phyloP scores from a whole-genome alignment of 92 coral and sea anemone genomes.

The Isaurus tuberculatus region DNA sequence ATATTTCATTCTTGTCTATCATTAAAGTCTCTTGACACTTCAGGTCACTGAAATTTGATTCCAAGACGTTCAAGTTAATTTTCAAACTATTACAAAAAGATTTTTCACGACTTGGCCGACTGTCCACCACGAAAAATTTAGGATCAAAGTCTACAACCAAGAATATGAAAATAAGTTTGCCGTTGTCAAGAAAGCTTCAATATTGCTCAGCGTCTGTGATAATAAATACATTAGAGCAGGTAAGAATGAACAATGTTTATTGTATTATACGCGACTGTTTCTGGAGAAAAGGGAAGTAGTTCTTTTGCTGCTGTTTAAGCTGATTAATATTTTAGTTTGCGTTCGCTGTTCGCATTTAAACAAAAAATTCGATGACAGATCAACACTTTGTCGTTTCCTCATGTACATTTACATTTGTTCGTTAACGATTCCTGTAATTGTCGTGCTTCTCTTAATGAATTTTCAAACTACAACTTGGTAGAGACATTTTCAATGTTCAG shows the following conservation, averaged over 20 bases:
- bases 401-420: not conserved
- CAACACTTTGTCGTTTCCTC: not conserved
- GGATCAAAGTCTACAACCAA: not conserved
- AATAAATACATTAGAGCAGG: not conserved
- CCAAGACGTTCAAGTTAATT: not conserved
- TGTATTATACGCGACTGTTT: not conserved
- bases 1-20: not conserved
- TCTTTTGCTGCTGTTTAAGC: not conserved
- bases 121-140: not conserved
- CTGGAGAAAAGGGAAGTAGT: not conserved
- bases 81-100: not conserved
- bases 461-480: not conserved
- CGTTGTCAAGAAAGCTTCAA: not conserved
- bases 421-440: not conserved
- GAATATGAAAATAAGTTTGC: not conserved
- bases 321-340: not conserved
- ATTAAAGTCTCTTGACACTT: not conserved
- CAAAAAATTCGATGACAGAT: not conserved
- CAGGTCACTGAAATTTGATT: not conserved
- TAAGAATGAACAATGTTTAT: not conserved
- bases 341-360: not conserved
- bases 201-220: not conserved
- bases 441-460: not conserved
- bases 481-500: not conserved
- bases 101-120: not conserved